These are phyloP conservation scores for Umimayanthus kanabou DNA, from an alignment of 92 coral and sea anemone species.

Conservation along the genomic window DNA sequence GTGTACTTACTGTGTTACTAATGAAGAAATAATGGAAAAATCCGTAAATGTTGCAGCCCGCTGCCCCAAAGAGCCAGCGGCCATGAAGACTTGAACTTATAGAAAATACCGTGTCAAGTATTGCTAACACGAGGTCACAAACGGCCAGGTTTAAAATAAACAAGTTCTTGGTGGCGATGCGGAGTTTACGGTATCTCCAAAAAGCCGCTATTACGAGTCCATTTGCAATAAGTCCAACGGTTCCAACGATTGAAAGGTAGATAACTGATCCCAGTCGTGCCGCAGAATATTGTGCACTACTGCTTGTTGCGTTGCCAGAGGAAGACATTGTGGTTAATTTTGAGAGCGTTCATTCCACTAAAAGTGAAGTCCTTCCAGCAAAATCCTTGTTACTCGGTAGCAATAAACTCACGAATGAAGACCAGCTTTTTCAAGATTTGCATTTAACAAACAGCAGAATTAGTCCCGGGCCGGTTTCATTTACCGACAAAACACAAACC, in stretches of 20 bases:
- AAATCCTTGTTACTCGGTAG: not conserved
- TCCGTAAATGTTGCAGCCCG: constrained; percentile 83
- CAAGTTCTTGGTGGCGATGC: constrained; percentile 84
- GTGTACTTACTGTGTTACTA: constrained; percentile 76
- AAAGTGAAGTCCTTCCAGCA: not conserved
- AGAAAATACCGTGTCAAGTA: constrained; percentile 72
- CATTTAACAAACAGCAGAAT: not conserved
- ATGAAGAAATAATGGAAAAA: constrained; percentile 83
- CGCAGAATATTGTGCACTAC: not conserved
- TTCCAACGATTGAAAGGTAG: constrained; percentile 71
- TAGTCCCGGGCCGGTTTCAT: not conserved
- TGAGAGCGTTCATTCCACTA: not conserved
- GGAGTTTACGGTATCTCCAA: constrained; percentile 76
- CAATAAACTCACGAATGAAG: not conserved
- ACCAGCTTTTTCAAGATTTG: not conserved
- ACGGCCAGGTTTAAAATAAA: constrained; percentile 88
- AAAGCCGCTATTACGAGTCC: constrained; percentile 77
- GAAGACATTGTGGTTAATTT: constrained; percentile 2
- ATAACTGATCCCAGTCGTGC: constrained; percentile 66
- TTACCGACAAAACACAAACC: not conserved
- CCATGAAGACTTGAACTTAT: constrained; percentile 62
- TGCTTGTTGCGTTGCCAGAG: not conserved
- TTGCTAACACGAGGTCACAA: constrained; percentile 82
- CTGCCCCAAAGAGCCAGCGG: constrained; percentile 74
- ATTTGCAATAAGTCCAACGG: constrained; percentile 76